A percentile compares a stretch with the other conserved stretches of the same genome.
phyloP scores from a whole-genome alignment of 2,888 invertebrate species.

The Aethes cnicana region DNA sequence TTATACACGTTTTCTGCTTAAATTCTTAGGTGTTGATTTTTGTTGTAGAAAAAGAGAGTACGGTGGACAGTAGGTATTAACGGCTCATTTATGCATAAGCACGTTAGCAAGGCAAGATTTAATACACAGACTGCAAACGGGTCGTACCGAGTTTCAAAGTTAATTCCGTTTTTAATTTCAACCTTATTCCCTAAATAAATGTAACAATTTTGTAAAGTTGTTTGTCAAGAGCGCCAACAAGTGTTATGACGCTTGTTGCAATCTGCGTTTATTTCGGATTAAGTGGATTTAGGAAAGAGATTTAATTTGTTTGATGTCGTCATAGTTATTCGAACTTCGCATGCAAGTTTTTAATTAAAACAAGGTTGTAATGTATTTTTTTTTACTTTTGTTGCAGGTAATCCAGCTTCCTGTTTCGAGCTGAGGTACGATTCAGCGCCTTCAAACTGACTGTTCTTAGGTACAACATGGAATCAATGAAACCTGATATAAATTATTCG shows the following conservation, averaged over 20 bases:
- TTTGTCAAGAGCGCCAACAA: constrained; percentile 7
- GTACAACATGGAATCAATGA: too few relatives aligned
- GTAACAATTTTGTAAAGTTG: constrained; percentile 8
- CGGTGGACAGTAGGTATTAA: constrained; percentile 43
- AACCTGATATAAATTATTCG: too few relatives aligned
- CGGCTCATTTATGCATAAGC: constrained; percentile 61
- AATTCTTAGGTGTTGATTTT: constrained; percentile 10
- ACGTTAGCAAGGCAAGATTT: constrained; percentile 64
- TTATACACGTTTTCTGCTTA: constrained; percentile 1
- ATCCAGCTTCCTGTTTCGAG: too few relatives aligned
- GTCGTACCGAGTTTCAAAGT: constrained; percentile 63
- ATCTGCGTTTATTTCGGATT: constrained; percentile 4
- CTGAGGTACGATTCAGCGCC: too few relatives aligned
- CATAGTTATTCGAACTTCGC: too few relatives aligned
- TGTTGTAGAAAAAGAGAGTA: too few relatives aligned
- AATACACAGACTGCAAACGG: constrained; percentile 61
- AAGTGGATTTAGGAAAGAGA: not conserved
- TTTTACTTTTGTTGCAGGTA: constrained; percentile 19
- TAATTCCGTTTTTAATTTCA: constrained; percentile 65
- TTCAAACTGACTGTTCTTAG: too few relatives aligned
- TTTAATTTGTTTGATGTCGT: not conserved
- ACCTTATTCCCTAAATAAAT: constrained; percentile 38
- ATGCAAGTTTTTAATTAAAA: not conserved
- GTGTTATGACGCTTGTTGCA: not conserved
- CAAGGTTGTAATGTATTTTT: not conserved